Evolutionary conservation across 2,797 vertebrate genomes (phyloP).

Genomic region (Columba guinea): DNA sequence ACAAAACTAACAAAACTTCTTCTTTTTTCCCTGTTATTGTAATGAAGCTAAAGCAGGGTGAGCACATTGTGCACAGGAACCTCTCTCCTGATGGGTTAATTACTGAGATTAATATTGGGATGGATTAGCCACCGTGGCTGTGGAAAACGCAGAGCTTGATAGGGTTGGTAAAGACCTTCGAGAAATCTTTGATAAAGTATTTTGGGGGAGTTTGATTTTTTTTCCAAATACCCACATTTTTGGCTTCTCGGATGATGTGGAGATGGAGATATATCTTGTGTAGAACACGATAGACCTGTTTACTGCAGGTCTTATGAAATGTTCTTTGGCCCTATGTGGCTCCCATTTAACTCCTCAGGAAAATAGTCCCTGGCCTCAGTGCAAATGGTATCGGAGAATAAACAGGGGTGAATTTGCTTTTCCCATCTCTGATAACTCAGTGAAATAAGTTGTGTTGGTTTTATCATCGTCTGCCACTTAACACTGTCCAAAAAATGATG

Average conservation of each 20-base stretch:
- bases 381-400: fast-evolving
- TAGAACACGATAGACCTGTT: fast-evolving
- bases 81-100: neutral
- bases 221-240: neutral
- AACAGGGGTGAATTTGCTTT: neutral
- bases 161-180: neutral
- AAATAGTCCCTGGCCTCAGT: neutral
- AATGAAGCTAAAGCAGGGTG: neutral
- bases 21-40: neutral
- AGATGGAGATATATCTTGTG: neutral
- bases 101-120: neutral
- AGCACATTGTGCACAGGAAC: neutral
- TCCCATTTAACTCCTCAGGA: neutral
- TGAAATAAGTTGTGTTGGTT: neutral
- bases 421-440: neutral
- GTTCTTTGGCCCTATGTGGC: fast-evolving
- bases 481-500: neutral
- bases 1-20: neutral
- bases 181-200: neutral
- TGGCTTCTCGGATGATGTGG: neutral
- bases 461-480: too few relatives aligned
- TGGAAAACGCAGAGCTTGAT: neutral
- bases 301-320: neutral
- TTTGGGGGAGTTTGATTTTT: neutral
- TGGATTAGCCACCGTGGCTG: fast-evolving